Percentiles rank a stretch among this genome's conserved stretches.
phyloP scores from a whole-genome alignment of 2,797 vertebrate genomes.

The Nyctalus aviator region DNA sequence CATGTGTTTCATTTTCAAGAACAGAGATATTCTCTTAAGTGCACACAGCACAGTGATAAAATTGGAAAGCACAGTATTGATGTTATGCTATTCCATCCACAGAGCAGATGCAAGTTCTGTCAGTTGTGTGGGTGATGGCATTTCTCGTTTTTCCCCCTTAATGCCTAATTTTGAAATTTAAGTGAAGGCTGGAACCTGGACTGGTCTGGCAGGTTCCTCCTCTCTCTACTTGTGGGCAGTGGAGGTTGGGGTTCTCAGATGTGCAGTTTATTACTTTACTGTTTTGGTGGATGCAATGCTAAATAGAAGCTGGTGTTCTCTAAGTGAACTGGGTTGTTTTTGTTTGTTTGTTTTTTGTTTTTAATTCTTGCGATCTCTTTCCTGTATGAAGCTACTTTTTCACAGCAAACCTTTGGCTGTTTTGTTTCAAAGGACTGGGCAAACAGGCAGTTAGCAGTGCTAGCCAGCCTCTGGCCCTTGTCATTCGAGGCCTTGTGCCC shows the following conservation, averaged over 20 bases:
- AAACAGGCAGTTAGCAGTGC: not conserved
- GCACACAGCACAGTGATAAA: not conserved
- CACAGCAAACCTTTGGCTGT: not conserved
- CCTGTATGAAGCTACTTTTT: not conserved
- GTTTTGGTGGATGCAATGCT: not conserved
- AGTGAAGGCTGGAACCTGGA: conserved; percentile 10
- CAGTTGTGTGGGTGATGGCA: not conserved
- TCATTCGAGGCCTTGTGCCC: accelerated
- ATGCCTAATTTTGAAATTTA: not conserved
- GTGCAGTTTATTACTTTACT: not conserved
- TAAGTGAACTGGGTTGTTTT: not conserved
- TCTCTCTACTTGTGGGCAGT: not conserved
- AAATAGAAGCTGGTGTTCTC: not conserved
- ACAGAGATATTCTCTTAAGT: not conserved
- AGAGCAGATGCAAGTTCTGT: not conserved
- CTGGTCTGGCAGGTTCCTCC: conserved; percentile 68
- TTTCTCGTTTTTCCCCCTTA: not conserved
- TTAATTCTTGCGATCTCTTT: not conserved
- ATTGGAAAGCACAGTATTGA: accelerated
- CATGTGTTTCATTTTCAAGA: not conserved
- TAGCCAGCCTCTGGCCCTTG: not conserved
- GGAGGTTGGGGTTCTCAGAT: not conserved
- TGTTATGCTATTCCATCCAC: too few relatives aligned
- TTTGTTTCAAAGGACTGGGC: not conserved
- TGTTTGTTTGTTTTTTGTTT: not conserved